Evolutionary conservation across 2,888 invertebrate species (phyloP), one percentile per base, ranked within the genome.

Genomic region (Aproaerema taeniolella): DNA sequence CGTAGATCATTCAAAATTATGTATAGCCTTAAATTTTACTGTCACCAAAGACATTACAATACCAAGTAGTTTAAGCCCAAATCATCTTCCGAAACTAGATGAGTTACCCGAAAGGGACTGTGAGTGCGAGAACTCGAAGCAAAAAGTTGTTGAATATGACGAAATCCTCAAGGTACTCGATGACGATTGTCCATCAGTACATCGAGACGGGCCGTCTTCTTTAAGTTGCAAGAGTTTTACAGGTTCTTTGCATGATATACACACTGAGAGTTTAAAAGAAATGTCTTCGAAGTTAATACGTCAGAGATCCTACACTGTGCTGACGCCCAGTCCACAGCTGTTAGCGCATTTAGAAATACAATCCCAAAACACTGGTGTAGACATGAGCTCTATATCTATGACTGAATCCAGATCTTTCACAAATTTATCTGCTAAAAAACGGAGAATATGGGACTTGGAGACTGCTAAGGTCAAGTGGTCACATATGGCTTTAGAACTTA

Each of bases 301-400:
- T 36, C 93, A 93, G 58, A 91, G 92, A 45, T 95, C 95, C 0
- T 95, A 95, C 59, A 92, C 93, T 1, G 71, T 95, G 32, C 90
- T 94, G 0, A 83, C 89, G 13, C 95, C 95, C 0, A 94, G 95
- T 58, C 93, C 93, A 1, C 90, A 91, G 46, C 85, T 95, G 6
- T 61, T 92, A 14, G 91, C 91, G 7, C 90, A 91, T 56, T 74
- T 91, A 32, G 87, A 90, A 63, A 81, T 87, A 47, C 86, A 83
- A 46, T 81, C 86, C 1, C 43, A 79, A 9, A 80, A 60, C 34
- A 83, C 79, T 9, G 88, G 88, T 12, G 66, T 87, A 14, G 87
- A 86, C 34, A 67, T 88, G 50, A 73, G 59, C 20, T 72, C 74
- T n/a, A 83, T 87, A 49, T 88, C 88, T 2, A 87, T 87, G 87